Percentiles rank a stretch among this genome's conserved stretches.
These are phyloP conservation scores for Saguinus midas DNA, from an alignment of 2,113 vertebrate species.

Conservation along the genomic window DNA sequence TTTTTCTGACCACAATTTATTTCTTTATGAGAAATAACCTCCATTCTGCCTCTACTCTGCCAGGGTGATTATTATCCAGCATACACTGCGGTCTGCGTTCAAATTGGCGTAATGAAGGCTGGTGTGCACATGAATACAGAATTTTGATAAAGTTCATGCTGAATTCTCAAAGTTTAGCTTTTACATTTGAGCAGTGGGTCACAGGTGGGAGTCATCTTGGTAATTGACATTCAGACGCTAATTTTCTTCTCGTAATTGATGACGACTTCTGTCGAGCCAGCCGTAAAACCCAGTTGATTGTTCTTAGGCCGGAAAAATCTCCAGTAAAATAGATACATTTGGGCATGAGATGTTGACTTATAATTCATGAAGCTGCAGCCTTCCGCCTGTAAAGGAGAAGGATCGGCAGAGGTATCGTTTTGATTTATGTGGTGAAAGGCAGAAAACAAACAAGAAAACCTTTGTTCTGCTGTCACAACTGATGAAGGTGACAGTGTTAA, in stretches of 20 bases:
- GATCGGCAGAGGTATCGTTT: neutral
- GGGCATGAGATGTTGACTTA: neutral
- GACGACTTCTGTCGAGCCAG: neutral
- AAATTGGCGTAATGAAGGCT: neutral
- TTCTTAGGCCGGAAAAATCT: neutral
- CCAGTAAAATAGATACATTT: neutral
- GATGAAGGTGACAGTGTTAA: neutral
- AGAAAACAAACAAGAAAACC: neutral
- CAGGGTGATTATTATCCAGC: neutral
- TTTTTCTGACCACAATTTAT: neutral
- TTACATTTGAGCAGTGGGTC: neutral
- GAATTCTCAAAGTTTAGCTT: neutral
- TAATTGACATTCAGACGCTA: neutral
- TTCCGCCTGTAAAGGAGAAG: neutral
- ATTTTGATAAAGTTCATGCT: neutral
- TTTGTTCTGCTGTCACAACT: neutral
- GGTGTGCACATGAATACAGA: neutral
- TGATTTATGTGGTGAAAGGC: neutral
- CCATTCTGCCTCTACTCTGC: neutral
- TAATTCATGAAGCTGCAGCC: neutral
- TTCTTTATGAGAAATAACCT: neutral
- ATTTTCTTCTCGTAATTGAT: neutral
- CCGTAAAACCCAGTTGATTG: rapidly evolving
- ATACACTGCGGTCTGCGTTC: neutral
- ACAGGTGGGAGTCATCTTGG: neutral